Conservation (phyloP, 2,888 invertebrate genomes). For the Operophtera brumata region DNA sequence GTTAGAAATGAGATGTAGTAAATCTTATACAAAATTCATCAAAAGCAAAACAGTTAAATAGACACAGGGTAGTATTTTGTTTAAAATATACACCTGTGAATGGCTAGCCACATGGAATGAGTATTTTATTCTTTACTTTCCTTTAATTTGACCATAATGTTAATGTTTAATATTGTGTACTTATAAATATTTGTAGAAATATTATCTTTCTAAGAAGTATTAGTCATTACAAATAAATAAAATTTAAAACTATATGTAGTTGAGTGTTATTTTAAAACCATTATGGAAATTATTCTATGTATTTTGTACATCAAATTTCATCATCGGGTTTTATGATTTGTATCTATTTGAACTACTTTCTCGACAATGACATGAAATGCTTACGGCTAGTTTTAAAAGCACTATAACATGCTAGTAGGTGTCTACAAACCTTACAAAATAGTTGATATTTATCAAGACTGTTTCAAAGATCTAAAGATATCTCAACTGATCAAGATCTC, state of each 20-base stretch:
- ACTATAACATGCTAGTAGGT: no score
- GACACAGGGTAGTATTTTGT: conserved; percentile 69
- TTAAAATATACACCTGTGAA: conserved; percentile 66
- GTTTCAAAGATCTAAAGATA: no score
- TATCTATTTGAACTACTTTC: no score
- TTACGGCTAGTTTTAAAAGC: no score
- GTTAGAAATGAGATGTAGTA: no score
- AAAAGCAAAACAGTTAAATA: conserved; percentile 32
- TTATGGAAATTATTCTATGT: not conserved
- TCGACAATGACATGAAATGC: no score
- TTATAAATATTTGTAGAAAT: not conserved
- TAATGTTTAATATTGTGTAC: not conserved
- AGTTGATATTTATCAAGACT: no score
- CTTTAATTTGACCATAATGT: not conserved
- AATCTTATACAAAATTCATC: conserved; percentile 38
- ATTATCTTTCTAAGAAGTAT: conserved; percentile 15
- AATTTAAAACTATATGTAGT: conserved; percentile 4
- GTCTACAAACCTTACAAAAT: no score
- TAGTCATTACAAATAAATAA: conserved; percentile 36
- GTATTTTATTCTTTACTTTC: conserved; percentile 18
- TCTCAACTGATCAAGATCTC: no score
- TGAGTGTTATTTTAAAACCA: not conserved
- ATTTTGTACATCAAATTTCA: no score
- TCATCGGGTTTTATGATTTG: no score
- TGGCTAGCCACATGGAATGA: conserved; percentile 43